Evolutionary conservation across 1,140 invertebrate species (phyloP).

Genomic region (Trichonephila clavipes): DNA sequence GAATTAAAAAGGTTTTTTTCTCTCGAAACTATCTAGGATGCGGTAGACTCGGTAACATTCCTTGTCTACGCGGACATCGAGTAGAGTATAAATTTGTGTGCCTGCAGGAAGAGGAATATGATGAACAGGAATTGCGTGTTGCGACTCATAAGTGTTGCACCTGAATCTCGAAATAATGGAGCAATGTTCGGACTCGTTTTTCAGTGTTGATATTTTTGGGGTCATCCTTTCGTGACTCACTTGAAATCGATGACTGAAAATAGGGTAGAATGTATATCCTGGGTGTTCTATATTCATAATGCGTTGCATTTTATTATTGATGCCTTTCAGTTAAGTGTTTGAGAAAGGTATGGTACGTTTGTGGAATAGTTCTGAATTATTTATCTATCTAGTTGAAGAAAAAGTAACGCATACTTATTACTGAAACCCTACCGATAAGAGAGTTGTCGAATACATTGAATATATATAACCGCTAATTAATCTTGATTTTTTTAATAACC

Average conservation of each 20-base stretch:
- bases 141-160: constrained; percentile 17
- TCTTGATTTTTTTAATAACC: too few relatives aligned
- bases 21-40: too few relatives aligned
- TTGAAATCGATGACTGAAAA: constrained; percentile 20
- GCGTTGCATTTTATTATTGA: background rate
- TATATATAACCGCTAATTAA: too few relatives aligned
- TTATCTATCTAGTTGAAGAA: too few relatives aligned
- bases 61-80: background rate
- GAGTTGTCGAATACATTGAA: too few relatives aligned
- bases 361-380: too few relatives aligned
- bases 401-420: too few relatives aligned
- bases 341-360: too few relatives aligned
- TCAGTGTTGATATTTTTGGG: constrained; percentile 4
- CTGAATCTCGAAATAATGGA: constrained; percentile 1
- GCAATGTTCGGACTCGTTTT: constrained; percentile 29
- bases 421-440: too few relatives aligned
- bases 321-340: background rate
- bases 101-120: background rate
- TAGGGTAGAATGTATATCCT: constrained; percentile 12
- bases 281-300: background rate
- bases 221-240: constrained; percentile 35
- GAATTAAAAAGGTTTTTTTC: too few relatives aligned
- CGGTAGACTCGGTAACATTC: background rate
- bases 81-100: constrained; percentile 20
- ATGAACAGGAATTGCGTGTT: constrained; percentile 18